These are phyloP conservation scores for Augiades crinisus DNA, from an alignment of 2,888 invertebrate genomes.

Conservation along the genomic window DNA sequence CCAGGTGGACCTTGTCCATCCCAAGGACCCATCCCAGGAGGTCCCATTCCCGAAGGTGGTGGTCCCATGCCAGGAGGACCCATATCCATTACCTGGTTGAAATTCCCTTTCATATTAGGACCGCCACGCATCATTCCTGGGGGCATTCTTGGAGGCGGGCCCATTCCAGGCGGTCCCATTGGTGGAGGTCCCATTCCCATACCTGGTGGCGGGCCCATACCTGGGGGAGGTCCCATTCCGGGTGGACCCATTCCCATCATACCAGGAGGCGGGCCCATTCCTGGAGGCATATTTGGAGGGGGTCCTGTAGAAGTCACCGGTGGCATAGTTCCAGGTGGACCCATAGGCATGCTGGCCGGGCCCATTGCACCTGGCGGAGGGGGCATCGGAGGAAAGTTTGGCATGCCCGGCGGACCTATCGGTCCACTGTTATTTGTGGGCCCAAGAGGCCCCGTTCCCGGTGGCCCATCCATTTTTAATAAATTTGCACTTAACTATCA, in stretches of 20 bases:
- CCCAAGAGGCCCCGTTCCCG: conserved; percentile 57
- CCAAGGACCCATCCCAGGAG: conserved; percentile 59
- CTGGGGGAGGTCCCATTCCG: conserved; percentile 51
- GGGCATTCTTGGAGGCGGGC: conserved; percentile 44
- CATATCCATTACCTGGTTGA: conserved; percentile 41
- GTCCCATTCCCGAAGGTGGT: conserved; percentile 59
- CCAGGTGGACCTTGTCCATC: conserved; percentile 59
- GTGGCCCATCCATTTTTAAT: conserved; percentile 64
- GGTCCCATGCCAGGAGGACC: conserved; percentile 55
- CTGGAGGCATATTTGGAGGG: conserved; percentile 39
- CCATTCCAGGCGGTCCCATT: conserved; percentile 47
- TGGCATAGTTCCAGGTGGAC: conserved; percentile 55
- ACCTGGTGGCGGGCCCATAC: conserved; percentile 43
- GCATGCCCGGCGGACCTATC: conserved; percentile 47
- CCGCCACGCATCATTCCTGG: conserved; percentile 48
- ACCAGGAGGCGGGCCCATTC: conserved; percentile 39
- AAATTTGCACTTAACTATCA: not conserved
- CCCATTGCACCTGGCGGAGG: conserved; percentile 42
- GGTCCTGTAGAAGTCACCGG: conserved; percentile 48
- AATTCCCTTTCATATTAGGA: conserved; percentile 37
- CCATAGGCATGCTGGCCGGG: conserved; percentile 39
- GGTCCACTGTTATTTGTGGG: conserved; percentile 55
- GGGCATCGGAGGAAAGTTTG: conserved; percentile 43
- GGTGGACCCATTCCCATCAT: conserved; percentile 36
- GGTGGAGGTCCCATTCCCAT: conserved; percentile 42